Evolutionary conservation across 2,888 invertebrate species (phyloP).

Genomic region (Lamellibrachia columna): DNA sequence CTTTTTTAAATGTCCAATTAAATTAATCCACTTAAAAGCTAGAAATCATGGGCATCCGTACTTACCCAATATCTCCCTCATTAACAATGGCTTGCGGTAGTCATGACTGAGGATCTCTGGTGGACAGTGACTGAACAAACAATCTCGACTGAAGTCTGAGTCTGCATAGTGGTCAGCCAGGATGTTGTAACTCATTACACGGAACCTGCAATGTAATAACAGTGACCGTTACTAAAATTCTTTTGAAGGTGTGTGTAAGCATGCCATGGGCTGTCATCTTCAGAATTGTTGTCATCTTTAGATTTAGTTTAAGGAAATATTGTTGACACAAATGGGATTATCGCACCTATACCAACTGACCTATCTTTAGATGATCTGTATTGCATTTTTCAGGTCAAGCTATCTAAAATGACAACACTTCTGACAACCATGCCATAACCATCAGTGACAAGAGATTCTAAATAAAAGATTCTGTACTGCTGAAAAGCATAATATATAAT

Average conservation of each 20-base stretch:
- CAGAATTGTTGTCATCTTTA: no score
- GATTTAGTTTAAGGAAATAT: not conserved
- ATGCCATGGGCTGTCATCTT: no score
- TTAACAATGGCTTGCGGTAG: constrained; percentile 85
- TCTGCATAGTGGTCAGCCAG: constrained; percentile 91
- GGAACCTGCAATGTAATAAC: constrained; percentile 68
- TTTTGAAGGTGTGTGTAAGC: not conserved
- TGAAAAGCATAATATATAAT: not conserved
- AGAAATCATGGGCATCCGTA: not conserved
- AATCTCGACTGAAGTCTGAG: constrained; percentile 78
- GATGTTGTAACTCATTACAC: constrained; percentile 89
- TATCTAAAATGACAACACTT: not conserved
- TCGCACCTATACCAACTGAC: not conserved
- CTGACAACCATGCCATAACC: not conserved
- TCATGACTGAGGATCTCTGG: constrained; percentile 81
- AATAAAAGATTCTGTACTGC: not conserved
- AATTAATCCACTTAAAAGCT: not conserved
- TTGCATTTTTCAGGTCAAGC: not conserved
- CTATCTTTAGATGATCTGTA: not conserved
- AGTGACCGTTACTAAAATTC: not conserved
- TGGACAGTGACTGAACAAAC: constrained; percentile 86
- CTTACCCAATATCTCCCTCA: constrained; percentile 83
- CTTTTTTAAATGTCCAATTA: no score
- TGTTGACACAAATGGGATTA: not conserved
- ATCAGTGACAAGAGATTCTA: not conserved